These are phyloP conservation scores for Meliscaeva auricollis DNA, from an alignment of 2,888 invertebrate species.

Conservation along the genomic window DNA sequence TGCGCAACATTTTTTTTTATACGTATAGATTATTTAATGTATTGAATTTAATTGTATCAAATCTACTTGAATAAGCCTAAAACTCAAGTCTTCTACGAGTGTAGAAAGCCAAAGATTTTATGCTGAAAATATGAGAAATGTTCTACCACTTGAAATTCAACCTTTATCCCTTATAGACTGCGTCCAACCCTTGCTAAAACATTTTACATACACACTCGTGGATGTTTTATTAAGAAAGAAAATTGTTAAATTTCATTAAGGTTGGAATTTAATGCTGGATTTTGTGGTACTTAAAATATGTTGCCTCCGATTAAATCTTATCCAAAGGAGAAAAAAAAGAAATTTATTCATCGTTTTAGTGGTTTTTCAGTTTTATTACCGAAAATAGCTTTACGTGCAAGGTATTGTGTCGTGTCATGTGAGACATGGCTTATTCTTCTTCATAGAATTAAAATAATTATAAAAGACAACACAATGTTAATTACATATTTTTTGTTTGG, in stretches of 20 bases:
- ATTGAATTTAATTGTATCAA: too few species aligned
- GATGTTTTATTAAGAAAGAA: constrained; percentile 10
- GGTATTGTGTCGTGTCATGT: neutral
- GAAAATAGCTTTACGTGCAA: neutral
- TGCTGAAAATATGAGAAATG: too few species aligned
- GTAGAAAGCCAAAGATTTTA: too few species aligned
- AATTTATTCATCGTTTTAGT: constrained; percentile 37
- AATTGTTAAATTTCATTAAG: constrained; percentile 75
- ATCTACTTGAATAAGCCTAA: too few species aligned
- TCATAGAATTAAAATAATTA: neutral
- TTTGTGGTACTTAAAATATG: constrained; percentile 76
- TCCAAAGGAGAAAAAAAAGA: constrained; percentile 22
- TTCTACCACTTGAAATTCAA: too few species aligned
- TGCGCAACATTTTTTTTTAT: too few species aligned
- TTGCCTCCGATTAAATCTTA: constrained; percentile 71
- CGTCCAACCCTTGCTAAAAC: neutral
- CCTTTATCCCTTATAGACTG: neutral
- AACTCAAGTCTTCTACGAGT: too few species aligned
- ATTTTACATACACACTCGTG: neutral
- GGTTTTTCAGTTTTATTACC: constrained; percentile 33
- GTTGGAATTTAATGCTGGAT: constrained; percentile 75
- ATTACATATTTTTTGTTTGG: neutral
- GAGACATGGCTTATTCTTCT: neutral
- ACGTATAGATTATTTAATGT: too few species aligned
- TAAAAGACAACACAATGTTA: neutral